Evolutionary conservation across 2,797 vertebrate genomes (phyloP).

Genomic region (Anguilla megastoma): DNA sequence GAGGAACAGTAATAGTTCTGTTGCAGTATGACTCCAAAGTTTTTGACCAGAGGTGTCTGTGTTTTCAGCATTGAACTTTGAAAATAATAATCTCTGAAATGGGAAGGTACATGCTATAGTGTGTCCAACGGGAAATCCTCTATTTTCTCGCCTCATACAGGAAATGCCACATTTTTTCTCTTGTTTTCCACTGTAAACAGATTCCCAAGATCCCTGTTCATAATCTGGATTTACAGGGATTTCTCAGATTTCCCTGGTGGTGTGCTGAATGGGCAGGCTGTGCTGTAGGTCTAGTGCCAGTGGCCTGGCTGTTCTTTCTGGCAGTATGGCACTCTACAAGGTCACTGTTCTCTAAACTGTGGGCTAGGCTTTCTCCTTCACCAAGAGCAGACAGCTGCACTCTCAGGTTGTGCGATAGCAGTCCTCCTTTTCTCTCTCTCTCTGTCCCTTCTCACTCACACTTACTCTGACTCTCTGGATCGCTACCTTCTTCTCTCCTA

Average conservation of each 20-base stretch:
- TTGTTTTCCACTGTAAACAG: background rate
- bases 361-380: background rate
- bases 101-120: background rate
- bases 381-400: background rate
- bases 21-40: background rate
- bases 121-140: background rate
- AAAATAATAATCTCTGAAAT: background rate
- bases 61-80: background rate
- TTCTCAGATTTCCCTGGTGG: background rate
- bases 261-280: background rate
- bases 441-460: background rate
- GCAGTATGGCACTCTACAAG: slow-evolving; percentile 32
- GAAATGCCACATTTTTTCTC: background rate
- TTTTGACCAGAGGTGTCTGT: background rate
- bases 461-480: background rate
- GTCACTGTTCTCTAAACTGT: slow-evolving; percentile 28
- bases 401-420: background rate
- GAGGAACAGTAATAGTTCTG: background rate
- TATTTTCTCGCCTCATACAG: background rate
- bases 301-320: background rate
- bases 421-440: slow-evolving; percentile 24
- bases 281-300: slow-evolving; percentile 25
- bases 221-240: background rate
- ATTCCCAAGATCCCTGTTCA: slow-evolving; percentile 7
- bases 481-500: background rate